Evolutionary conservation across 2,888 invertebrate species (phyloP).

Genomic region (Opisthograptis luteolata): DNA sequence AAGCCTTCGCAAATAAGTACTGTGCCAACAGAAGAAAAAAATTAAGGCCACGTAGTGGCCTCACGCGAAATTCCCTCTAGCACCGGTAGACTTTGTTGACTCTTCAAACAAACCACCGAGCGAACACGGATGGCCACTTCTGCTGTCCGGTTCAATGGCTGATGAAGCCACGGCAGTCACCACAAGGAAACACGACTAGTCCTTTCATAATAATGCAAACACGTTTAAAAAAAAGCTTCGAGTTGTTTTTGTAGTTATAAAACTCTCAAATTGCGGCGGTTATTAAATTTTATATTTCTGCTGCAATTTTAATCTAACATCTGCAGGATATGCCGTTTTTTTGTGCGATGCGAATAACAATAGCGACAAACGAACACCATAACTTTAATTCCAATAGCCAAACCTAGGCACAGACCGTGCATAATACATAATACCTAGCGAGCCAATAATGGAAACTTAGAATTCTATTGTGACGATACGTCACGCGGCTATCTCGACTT

Average conservation of each 20-base stretch:
- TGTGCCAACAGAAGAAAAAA: constrained; percentile 66
- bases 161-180: constrained; percentile 63
- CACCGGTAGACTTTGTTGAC: constrained; percentile 72
- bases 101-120: constrained; percentile 67
- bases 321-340: constrained; percentile 48
- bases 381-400: constrained; percentile 57
- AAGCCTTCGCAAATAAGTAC: constrained; percentile 66
- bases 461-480: constrained; percentile 64
- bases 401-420: constrained; percentile 59
- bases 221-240: constrained; percentile 42
- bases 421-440: constrained; percentile 60
- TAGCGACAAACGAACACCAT: constrained; percentile 63
- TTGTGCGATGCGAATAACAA: constrained; percentile 57
- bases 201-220: constrained; percentile 49
- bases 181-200: constrained; percentile 39
- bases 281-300: constrained; percentile 49
- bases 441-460: constrained; percentile 54
- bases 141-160: constrained; percentile 63
- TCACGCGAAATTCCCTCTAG: constrained; percentile 69
- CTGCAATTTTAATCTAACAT: constrained; percentile 54
- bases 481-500: constrained; percentile 42
- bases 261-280: constrained; percentile 45
- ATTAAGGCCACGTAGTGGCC: constrained; percentile 67
- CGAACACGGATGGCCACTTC: constrained; percentile 74
- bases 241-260: constrained; percentile 45